Percentiles rank a stretch among this genome's conserved stretches.
These are phyloP conservation scores for Fundulus diaphanus DNA, from an alignment of 2,797 vertebrate genomes.

Conservation along the genomic window DNA sequence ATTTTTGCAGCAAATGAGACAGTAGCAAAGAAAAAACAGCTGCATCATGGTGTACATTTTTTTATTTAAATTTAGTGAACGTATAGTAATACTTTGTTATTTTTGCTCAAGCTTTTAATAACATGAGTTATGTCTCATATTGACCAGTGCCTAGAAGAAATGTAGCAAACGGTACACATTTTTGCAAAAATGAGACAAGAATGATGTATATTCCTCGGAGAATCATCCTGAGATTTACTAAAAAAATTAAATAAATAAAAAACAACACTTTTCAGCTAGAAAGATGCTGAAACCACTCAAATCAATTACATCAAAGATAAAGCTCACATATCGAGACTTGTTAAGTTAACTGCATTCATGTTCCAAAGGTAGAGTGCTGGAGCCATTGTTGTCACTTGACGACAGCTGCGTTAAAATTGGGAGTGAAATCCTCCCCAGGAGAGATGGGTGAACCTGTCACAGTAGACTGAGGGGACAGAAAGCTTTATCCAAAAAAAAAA, in stretches of 20 bases:
- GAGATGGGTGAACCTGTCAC: constrained; percentile 78
- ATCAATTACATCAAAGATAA: constrained; percentile 76
- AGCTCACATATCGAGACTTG: constrained; percentile 76
- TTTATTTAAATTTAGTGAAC: not conserved
- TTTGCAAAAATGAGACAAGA: constrained; percentile 44
- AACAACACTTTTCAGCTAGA: constrained; percentile 35
- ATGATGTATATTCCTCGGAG: constrained; percentile 59
- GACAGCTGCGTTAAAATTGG: constrained; percentile 73
- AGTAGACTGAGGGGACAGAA: constrained; percentile 70
- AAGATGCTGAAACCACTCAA: constrained; percentile 67
- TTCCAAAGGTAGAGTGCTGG: constrained; percentile 72
- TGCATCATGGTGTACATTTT: too few relatives aligned
- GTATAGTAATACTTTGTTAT: not conserved
- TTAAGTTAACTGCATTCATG: constrained; percentile 80
- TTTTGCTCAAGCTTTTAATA: constrained; percentile 1
- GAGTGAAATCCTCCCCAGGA: constrained; percentile 80
- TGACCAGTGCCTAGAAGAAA: not conserved
- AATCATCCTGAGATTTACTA: constrained; percentile 65
- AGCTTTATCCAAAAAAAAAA: constrained; percentile 32
- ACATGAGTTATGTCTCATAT: not conserved
- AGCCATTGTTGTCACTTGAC: constrained; percentile 74
- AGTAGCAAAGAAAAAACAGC: not conserved
- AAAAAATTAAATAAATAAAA: constrained; percentile 28
- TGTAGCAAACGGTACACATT: not conserved
- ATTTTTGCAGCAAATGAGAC: not conserved